Base-by-base conservation (phyloP, 1,140 invertebrate genomes). In the Chymomyza costata region DNA sequence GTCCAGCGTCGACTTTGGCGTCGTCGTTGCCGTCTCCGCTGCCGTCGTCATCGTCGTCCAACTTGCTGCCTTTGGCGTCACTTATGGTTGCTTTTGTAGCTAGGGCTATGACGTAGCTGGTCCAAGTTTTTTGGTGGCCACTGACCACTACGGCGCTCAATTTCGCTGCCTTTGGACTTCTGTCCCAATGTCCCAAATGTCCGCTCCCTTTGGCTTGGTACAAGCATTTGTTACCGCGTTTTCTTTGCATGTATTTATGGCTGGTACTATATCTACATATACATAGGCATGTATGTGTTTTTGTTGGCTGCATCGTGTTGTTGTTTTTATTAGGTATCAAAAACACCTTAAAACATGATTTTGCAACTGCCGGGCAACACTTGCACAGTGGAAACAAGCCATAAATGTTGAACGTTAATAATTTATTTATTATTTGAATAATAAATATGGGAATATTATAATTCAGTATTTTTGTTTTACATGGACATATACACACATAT, bases 291-390 rank as follows among this genome's bases (percentile, higher is more conserved):
- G 45, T 45, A 17, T 37, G 19, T 56, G 46, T 34, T 30, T 16
- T 28, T 48, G 32, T 16, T 48, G 39, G 39, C 60, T 19, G 28
- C 11, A 40, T 32, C 43, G 71, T 62, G 73, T 78, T 78, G 71
- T 78, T 78, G 73, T 78, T 80, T 78, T 80, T 80, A 80, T 80
- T 80, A 80, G 73, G 73, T 80, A 80, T 80, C 73, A 80, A 80
- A 80, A 80, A 80, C 74, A 80, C 73, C 73, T 80, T 68, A 73
- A 80, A 80, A 80, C 73, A 80, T 80, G 74, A 80, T 80, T 80
- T 80, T 73, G 73, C 73, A 80, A 80, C 73, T 60, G 68, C 68
- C 60, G 63, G 52, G 73, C 38, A 47, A 58, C 53, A 37, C n/a
- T n/a, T 19, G 67, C 38, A 76, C 71, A 78, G 54, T 78, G 71